Conservation (phyloP, 2,113 vertebrate species). For the Sinocyclocheilus anshuiensis region DNA sequence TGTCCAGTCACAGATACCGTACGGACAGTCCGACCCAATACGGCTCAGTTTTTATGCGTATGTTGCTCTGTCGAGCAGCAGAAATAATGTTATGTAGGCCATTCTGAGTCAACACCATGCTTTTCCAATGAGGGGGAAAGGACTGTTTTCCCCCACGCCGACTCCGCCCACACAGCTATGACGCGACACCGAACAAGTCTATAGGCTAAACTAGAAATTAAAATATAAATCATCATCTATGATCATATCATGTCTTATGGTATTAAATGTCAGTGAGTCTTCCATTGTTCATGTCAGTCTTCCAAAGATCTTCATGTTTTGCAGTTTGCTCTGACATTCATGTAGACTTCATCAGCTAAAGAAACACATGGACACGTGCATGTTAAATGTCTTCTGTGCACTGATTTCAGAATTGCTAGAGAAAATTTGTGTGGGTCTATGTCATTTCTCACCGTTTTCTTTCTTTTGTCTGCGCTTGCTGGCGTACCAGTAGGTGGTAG, state of each 20-base stretch:
- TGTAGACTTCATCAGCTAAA: constrained; percentile 75
- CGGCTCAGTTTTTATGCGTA: too few species aligned
- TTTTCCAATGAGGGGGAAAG: too few species aligned
- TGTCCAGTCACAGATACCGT: too few species aligned
- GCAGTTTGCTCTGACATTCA: constrained; percentile 74
- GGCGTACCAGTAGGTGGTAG: constrained; percentile 69
- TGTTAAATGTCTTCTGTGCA: neutral
- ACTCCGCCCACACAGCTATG: too few species aligned
- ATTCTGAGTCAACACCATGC: too few species aligned
- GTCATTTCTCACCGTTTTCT: constrained; percentile 60
- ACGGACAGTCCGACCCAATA: too few species aligned
- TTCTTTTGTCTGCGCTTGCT: constrained; percentile 57
- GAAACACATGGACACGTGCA: constrained; percentile 4
- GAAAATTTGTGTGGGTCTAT: neutral
- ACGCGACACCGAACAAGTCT: too few species aligned
- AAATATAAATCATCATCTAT: neutral
- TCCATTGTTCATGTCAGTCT: neutral
- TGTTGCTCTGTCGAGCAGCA: too few species aligned
- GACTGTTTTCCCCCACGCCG: too few species aligned
- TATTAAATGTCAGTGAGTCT: neutral
- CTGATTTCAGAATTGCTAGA: neutral
- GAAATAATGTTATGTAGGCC: too few species aligned
- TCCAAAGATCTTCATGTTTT: constrained; percentile 58
- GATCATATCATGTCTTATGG: neutral
- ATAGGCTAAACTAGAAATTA: neutral